Evolutionary conservation across 1,140 invertebrate species (phyloP).

Genomic region (Druon quercuslanigerum): DNA sequence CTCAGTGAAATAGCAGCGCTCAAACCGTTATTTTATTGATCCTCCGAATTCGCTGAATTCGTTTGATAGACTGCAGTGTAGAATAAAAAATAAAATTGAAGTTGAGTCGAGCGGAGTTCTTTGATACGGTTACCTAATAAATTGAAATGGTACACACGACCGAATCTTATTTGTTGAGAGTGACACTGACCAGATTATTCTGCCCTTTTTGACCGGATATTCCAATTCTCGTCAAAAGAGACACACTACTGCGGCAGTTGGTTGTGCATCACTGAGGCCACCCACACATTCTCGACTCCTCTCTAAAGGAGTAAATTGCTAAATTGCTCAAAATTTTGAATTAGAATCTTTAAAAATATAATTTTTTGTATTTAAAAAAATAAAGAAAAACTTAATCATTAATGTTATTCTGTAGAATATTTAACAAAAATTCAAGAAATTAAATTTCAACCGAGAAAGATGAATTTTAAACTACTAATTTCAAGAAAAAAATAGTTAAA

Average conservation of each 20-base stretch:
- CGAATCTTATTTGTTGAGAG: neutral
- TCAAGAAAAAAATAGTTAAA: too few species aligned
- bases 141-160: neutral
- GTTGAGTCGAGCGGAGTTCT: neutral
- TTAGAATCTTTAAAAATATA: too few species aligned
- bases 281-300: neutral
- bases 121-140: neutral
- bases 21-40: constrained; percentile 12
- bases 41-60: constrained; percentile 24
- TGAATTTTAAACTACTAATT: too few species aligned
- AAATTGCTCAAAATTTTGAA: too few species aligned
- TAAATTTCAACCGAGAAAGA: too few species aligned
- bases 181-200: neutral
- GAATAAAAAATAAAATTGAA: neutral
- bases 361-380: too few species aligned
- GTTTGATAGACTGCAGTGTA: constrained; percentile 13
- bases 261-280: neutral
- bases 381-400: too few species aligned
- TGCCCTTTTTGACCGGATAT: constrained; percentile 42
- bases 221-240: constrained; percentile 44
- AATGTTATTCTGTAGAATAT: too few species aligned
- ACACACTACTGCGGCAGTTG: neutral
- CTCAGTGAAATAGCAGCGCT: constrained; percentile 8
- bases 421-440: too few species aligned
- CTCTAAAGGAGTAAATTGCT: too few species aligned